Evolutionary conservation across 2,888 invertebrate genomes (phyloP).

Genomic region (Sinodicranocentrus sp.): DNA sequence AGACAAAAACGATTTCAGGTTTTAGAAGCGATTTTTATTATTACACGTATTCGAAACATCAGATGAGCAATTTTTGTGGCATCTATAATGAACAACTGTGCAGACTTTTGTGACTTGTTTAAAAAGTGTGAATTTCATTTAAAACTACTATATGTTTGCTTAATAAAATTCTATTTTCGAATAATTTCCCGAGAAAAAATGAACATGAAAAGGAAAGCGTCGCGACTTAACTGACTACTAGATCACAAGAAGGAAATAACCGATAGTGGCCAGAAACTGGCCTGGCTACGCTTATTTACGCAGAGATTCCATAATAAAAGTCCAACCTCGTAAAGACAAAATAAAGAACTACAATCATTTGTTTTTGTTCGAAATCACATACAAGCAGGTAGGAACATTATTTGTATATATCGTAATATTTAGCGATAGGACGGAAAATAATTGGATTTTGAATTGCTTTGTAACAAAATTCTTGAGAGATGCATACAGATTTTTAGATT

Average conservation of each 20-base stretch:
- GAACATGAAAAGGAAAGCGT: no score
- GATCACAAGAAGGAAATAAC: no score
- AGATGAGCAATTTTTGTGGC: constrained; percentile 6
- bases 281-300: no score
- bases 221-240: no score
- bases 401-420: no score
- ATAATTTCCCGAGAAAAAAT: background rate
- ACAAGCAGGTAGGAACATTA: no score
- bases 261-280: no score
- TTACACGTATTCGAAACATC: constrained; percentile 11
- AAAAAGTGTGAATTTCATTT: background rate
- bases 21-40: background rate
- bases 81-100: constrained; percentile 16
- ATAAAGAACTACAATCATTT: no score
- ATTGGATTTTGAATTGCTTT: background rate
- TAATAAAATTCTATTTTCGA: background rate
- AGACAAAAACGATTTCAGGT: background rate
- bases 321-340: no score
- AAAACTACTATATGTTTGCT: constrained; percentile 10
- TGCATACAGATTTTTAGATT: no score
- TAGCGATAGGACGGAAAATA: background rate
- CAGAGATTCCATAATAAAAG: background rate
- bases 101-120: constrained; percentile 28
- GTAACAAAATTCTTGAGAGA: no score
- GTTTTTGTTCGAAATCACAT: no score